Conservation (phyloP, 2,113 vertebrate species). For the Lepisosteus osseus region DNA sequence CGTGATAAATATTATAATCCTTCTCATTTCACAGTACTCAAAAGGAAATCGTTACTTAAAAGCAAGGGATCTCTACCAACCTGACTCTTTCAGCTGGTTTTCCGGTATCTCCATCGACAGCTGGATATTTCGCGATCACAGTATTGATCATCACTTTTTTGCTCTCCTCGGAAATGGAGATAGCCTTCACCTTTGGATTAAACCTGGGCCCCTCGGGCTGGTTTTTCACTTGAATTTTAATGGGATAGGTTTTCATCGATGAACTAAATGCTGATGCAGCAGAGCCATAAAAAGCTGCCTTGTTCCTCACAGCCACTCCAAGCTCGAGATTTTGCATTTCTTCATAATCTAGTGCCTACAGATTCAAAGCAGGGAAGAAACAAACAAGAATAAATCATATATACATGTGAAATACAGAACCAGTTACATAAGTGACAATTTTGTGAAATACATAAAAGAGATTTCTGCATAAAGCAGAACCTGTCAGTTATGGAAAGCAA, state of each 20-base stretch:
- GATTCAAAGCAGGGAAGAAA: conserved; percentile 28
- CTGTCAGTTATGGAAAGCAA: no score
- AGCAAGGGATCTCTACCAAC: conserved; percentile 46
- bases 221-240: conserved; percentile 74
- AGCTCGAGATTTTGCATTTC: conserved; percentile 62
- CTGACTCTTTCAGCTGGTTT: conserved; percentile 70
- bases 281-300: no score
- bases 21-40: no score
- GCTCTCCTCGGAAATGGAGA: conserved; percentile 59
- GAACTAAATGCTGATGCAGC: no score
- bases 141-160: conserved; percentile 40
- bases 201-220: conserved; percentile 77
- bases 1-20: no score
- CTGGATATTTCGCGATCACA: conserved; percentile 69
- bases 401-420: no score
- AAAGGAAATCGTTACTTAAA: no score
- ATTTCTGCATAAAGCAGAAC: no score
- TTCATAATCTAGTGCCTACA: conserved; percentile 82
- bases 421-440: no score
- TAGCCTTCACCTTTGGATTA: conserved; percentile 60
- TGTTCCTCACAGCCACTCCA: conserved; percentile 72
- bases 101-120: conserved; percentile 80
- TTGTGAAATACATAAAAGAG: no score
- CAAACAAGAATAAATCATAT: conserved; percentile 5
- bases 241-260: conserved; percentile 43